phyloP scores from a whole-genome alignment of 2,888 invertebrate species.

The Allacma fusca region DNA sequence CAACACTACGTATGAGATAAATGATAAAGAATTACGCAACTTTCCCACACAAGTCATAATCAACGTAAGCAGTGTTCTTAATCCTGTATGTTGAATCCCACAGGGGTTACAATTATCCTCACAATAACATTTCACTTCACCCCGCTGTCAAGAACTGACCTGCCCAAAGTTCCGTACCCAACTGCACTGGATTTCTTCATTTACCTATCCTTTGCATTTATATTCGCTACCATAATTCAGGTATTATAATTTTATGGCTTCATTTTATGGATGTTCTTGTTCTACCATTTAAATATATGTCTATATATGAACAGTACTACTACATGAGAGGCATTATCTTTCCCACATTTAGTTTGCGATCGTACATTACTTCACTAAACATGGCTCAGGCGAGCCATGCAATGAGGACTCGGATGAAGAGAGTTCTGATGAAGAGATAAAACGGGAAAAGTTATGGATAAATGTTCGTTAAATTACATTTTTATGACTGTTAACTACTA shows the following conservation, averaged over 20 bases:
- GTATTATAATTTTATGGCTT: slow-evolving; percentile 62
- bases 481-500: too few relatives aligned
- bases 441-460: background rate
- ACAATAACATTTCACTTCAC: slow-evolving; percentile 77
- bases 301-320: background rate
- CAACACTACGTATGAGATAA: too few relatives aligned
- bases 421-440: slow-evolving; percentile 62
- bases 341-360: slow-evolving; percentile 76
- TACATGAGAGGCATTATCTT: background rate
- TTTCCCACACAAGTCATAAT: too few relatives aligned
- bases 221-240: slow-evolving; percentile 82
- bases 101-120: slow-evolving; percentile 82
- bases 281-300: background rate
- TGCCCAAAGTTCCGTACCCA: slow-evolving; percentile 85
- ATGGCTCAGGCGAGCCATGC: slow-evolving; percentile 80
- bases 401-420: slow-evolving; percentile 72
- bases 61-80: too few relatives aligned
- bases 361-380: slow-evolving; percentile 87
- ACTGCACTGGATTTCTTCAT: slow-evolving; percentile 88
- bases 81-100: too few relatives aligned
- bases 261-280: too few relatives aligned
- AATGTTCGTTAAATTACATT: background rate
- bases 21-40: too few relatives aligned
- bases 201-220: slow-evolving; percentile 80
- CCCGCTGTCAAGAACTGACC: slow-evolving; percentile 71